phyloP scores from a whole-genome alignment of 2,113 vertebrate genomes.

The Haemorhous mexicanus region DNA sequence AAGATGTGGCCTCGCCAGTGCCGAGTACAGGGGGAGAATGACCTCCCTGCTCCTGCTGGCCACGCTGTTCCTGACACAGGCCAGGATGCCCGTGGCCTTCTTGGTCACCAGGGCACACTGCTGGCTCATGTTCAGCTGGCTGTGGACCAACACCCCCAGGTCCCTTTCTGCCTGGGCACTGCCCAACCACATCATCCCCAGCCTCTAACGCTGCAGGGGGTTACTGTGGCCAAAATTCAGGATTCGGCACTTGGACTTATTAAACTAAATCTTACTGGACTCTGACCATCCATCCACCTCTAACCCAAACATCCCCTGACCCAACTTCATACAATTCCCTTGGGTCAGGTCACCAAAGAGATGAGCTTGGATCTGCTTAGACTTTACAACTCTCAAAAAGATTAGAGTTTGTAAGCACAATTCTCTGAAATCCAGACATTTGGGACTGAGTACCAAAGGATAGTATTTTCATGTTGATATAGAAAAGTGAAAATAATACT shows the following conservation, averaged over 20 bases:
- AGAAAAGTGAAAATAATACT: neutral
- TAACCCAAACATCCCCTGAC: neutral
- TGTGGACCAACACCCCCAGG: fast-evolving
- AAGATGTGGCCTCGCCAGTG: neutral
- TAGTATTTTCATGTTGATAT: neutral
- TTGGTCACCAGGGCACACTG: neutral
- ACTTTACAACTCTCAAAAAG: neutral
- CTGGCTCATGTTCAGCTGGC: neutral
- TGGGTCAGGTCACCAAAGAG: neutral
- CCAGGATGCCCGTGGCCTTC: neutral
- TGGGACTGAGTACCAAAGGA: neutral
- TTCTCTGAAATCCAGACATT: neutral
- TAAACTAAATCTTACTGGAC: neutral
- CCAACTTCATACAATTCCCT: neutral
- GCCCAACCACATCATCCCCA: fast-evolving
- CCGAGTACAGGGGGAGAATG: fast-evolving
- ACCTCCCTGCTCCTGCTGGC: neutral
- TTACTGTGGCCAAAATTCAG: neutral
- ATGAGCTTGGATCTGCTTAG: neutral
- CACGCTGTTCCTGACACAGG: neutral
- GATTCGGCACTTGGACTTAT: fast-evolving
- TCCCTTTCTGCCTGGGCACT: neutral
- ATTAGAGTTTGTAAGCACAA: neutral
- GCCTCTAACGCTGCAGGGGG: fast-evolving
- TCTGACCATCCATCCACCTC: neutral